Conservation (phyloP, 2,113 vertebrate genomes). For the Marcusenius ussheri region DNA sequence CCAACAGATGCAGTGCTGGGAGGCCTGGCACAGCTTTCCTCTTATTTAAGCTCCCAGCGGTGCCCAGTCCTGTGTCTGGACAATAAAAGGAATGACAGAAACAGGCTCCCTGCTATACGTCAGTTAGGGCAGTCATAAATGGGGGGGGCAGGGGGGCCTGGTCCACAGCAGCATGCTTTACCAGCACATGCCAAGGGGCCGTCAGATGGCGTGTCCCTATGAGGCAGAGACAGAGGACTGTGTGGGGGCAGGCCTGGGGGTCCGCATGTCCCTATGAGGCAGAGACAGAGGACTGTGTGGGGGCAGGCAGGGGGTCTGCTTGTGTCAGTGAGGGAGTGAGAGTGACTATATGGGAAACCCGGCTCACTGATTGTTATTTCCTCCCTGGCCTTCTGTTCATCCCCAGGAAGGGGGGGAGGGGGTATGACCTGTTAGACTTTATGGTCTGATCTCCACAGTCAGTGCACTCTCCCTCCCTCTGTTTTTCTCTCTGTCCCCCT, state of each 20-base stretch:
- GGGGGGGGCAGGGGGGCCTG: background rate
- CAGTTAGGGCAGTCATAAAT: constrained; percentile 22
- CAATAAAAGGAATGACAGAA: background rate
- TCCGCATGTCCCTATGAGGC: background rate
- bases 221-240: background rate
- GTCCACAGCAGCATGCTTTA: constrained; percentile 1
- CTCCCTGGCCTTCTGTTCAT: constrained; percentile 61
- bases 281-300: background rate
- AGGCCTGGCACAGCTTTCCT: background rate
- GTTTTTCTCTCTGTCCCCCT: background rate
- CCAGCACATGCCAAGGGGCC: background rate
- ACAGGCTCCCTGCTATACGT: constrained; percentile 12
- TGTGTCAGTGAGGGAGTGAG: background rate
- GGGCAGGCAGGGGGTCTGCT: background rate
- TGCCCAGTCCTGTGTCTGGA: constrained; percentile 37
- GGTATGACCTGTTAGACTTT: constrained; percentile 29
- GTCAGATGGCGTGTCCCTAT: background rate
- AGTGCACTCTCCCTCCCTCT: background rate
- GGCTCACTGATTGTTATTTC: constrained; percentile 60
- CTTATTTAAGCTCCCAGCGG: constrained; percentile 47
- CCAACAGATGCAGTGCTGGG: background rate
- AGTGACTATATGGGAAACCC: constrained; percentile 55
- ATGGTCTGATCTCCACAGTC: constrained; percentile 7
- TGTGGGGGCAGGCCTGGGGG: background rate
- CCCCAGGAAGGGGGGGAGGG: constrained; percentile 3